Evolutionary conservation across 2,888 invertebrate species (phyloP).

Genomic region (Philereme transversata): DNA sequence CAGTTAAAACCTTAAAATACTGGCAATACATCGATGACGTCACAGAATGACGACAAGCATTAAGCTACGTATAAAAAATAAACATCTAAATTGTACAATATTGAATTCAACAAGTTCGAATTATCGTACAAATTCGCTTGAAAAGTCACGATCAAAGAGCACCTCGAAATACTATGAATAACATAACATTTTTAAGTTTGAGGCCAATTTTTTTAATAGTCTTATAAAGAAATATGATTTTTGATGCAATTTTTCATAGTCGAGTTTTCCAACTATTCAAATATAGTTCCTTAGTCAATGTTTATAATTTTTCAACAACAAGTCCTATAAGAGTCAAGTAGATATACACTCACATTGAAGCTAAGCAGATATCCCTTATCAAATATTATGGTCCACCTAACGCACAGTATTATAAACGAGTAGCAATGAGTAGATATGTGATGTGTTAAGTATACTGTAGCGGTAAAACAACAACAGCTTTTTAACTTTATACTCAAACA

Average conservation of each 20-base stretch:
- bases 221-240: too few species aligned
- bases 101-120: conserved; percentile 56
- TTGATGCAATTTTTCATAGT: too few species aligned
- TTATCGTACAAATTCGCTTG: conserved; percentile 47
- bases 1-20: conserved; percentile 62
- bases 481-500: not conserved
- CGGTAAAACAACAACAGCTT: conserved; percentile 25
- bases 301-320: conserved; percentile 34
- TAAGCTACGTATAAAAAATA: conserved; percentile 70
- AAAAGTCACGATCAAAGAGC: conserved; percentile 23
- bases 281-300: too few species aligned
- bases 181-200: not conserved
- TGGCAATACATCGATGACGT: conserved; percentile 52
- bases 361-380: conserved; percentile 23
- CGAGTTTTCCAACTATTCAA: too few species aligned
- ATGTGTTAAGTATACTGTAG: conserved; percentile 57
- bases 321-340: conserved; percentile 22
- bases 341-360: conserved; percentile 23
- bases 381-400: conserved; percentile 70
- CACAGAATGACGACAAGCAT: conserved; percentile 40
- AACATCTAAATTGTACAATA: conserved; percentile 67
- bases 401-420: conserved; percentile 71
- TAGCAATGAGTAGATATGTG: conserved; percentile 80
- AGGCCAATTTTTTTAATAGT: conserved; percentile 15
- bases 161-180: conserved; percentile 17